A percentile compares a stretch with the other conserved stretches of the same genome.
Evolutionary conservation across 2,797 vertebrate species (phyloP).

Genomic region (Danio tinwini): DNA sequence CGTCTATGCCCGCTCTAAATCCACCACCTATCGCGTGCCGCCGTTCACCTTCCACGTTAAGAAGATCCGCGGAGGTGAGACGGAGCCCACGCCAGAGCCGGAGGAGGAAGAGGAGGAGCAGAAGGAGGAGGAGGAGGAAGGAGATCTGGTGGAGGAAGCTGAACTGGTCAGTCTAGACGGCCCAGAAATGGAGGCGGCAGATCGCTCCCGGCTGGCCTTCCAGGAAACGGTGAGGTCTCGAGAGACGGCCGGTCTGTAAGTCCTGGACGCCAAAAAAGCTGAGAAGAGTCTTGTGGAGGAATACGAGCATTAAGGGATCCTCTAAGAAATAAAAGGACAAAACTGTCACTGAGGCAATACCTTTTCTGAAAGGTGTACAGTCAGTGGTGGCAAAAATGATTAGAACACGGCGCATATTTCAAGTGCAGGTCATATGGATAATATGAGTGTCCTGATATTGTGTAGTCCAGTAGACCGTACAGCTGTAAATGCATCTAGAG

Average conservation of each 20-base stretch:
- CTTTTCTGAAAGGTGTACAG: too few relatives aligned
- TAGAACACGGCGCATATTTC: too few relatives aligned
- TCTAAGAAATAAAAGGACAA: too few relatives aligned
- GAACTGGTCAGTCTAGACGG: conserved; percentile 75
- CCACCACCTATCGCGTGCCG: conserved; percentile 92
- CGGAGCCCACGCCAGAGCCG: conserved; percentile 80
- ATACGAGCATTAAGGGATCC: conserved; percentile 27
- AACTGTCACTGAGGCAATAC: too few relatives aligned
- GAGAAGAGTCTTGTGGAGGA: conserved; percentile 27
- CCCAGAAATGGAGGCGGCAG: conserved; percentile 85
- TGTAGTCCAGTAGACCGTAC: too few relatives aligned
- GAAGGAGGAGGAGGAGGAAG: conserved; percentile 69
- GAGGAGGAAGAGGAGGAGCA: conserved; percentile 66
- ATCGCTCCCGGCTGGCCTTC: conserved; percentile 86
- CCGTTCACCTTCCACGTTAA: conserved; percentile 98
- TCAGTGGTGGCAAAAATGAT: too few relatives aligned
- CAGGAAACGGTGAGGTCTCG: conserved; percentile 81
- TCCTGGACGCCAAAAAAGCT: conserved; percentile 19
- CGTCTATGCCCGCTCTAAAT: conserved; percentile 89
- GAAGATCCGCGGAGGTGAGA: conserved; percentile 91
- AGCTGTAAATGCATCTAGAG: too few relatives aligned
- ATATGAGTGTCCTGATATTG: too few relatives aligned
- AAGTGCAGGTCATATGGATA: too few relatives aligned
- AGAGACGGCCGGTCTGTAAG: conserved; percentile 64
- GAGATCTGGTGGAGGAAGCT: conserved; percentile 70